Percentiles rank a stretch among this genome's conserved stretches.
phyloP scores from a whole-genome alignment of 2,113 vertebrate genomes.

The Centrocercus urophasianus region DNA sequence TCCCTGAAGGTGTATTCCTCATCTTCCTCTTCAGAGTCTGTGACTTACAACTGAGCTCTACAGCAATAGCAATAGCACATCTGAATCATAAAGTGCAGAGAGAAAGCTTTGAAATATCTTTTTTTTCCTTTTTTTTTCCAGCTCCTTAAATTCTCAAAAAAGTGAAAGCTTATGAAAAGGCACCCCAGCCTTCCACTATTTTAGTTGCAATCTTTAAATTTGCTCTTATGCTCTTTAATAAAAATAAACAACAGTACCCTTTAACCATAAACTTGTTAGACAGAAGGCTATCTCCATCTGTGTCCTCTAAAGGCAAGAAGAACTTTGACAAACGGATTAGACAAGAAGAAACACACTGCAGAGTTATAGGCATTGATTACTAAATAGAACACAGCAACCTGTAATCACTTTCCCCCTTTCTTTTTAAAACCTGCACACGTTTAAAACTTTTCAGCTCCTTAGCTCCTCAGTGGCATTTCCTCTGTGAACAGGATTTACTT shows the following conservation, averaged over 20 bases:
- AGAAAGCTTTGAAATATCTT: neutral
- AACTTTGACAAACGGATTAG: neutral
- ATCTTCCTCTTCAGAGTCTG: neutral
- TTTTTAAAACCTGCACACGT: neutral
- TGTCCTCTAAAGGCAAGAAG: neutral
- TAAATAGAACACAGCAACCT: neutral
- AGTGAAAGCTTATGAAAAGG: neutral
- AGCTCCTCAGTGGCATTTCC: neutral
- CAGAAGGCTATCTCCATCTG: neutral
- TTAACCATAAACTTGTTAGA: neutral
- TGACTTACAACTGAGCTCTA: neutral
- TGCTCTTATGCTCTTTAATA: neutral
- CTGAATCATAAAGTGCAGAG: neutral
- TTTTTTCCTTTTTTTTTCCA: too few species aligned
- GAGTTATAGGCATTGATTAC: neutral
- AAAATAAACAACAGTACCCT: neutral
- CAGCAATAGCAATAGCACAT: neutral
- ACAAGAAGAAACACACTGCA: neutral
- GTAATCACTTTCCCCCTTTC: neutral
- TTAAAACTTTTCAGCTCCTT: neutral
- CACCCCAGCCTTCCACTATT: accelerated
- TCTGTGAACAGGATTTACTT: neutral
- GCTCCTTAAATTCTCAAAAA: neutral
- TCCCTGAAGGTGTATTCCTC: neutral
- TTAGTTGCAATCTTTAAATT: neutral